Conservation (phyloP, 2,113 vertebrate species). For the Cyanoderma ruficeps region DNA sequence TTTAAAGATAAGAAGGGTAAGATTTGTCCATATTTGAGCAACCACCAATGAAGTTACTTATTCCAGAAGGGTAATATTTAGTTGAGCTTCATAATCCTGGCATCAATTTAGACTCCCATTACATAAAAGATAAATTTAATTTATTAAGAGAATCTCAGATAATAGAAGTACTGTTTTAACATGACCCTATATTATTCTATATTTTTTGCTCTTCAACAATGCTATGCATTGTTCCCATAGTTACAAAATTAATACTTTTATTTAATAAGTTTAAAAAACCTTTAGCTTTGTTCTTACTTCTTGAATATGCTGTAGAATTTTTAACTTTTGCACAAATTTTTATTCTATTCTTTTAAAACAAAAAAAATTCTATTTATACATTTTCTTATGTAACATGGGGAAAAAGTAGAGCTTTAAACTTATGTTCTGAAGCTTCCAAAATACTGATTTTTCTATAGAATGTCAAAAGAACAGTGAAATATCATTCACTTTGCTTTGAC, state of each 20-base stretch:
- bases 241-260: not conserved
- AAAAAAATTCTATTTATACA: not conserved
- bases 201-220: not conserved
- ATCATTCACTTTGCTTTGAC: not conserved
- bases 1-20: not conserved
- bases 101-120: not conserved
- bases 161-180: not conserved
- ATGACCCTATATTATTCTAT: not conserved
- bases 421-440: not conserved
- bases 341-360: not conserved
- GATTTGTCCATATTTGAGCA: not conserved
- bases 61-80: not conserved
- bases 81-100: not conserved
- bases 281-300: not conserved
- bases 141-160: not conserved
- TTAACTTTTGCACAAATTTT: not conserved
- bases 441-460: not conserved
- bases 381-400: not conserved
- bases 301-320: not conserved
- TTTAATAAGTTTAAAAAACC: rapidly evolving
- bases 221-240: not conserved
- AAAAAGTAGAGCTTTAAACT: not conserved
- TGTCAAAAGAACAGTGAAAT: not conserved
- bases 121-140: not conserved
- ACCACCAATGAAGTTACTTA: not conserved